Conservation (phyloP, 2,797 vertebrate species). For the Enteromius viviparus region DNA sequence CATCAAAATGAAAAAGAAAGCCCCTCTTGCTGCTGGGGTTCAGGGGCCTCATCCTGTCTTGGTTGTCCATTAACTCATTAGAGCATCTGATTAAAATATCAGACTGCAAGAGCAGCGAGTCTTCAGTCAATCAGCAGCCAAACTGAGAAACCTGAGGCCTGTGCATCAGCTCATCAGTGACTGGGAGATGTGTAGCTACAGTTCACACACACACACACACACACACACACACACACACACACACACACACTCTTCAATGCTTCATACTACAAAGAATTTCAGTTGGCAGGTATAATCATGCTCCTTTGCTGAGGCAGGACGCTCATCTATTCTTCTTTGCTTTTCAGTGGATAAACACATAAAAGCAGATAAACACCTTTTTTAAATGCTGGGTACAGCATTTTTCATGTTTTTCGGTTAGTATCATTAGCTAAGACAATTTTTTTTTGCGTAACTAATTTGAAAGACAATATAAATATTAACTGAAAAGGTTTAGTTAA, state of each 20-base stretch:
- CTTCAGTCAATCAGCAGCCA: conserved; percentile 25
- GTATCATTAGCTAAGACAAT: neutral
- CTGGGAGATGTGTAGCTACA: conserved; percentile 13
- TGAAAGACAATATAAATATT: neutral
- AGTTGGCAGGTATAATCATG: conserved; percentile 26
- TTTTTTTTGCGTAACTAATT: neutral
- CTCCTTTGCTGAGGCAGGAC: conserved; percentile 36
- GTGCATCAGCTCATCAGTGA: conserved; percentile 26
- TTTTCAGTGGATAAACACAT: neutral
- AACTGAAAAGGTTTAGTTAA: neutral
- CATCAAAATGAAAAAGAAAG: conserved; percentile 23
- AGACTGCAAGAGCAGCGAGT: conserved; percentile 10
- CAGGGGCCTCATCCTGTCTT: conserved; percentile 1
- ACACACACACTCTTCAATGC: conserved; percentile 14
- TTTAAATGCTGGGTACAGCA: neutral
- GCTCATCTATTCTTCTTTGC: conserved; percentile 31
- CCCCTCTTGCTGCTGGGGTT: neutral
- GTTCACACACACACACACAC: neutral
- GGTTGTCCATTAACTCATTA: conserved; percentile 35
- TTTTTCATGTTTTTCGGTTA: neutral
- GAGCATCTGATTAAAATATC: conserved; percentile 37
- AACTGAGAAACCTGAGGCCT: conserved; percentile 17
- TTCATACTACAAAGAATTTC: conserved; percentile 3
- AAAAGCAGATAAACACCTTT: neutral
- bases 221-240: conserved; percentile 1